Conservation (phyloP, 2,113 vertebrate species). For the Hystrix cristata region DNA sequence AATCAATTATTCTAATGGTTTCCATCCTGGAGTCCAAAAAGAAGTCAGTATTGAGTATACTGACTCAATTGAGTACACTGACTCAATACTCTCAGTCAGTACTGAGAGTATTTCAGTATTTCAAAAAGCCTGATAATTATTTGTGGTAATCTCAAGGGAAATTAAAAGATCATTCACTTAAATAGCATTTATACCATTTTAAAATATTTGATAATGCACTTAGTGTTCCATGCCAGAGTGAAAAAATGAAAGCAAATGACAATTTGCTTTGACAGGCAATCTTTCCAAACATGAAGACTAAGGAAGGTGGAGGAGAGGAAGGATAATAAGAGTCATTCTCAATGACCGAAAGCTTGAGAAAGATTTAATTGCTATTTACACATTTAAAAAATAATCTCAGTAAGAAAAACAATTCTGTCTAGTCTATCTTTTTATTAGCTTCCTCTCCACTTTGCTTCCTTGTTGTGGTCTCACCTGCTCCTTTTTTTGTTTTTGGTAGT, state of each 20-base stretch:
- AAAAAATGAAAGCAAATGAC: conserved; percentile 42
- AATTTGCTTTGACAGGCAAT: conserved; percentile 52
- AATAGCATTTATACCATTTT: conserved; percentile 16
- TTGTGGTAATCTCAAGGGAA: not conserved
- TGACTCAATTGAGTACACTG: no score
- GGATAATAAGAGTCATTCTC: not conserved
- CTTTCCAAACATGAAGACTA: conserved; percentile 29
- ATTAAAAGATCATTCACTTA: conserved; percentile 50
- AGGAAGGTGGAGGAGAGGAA: not conserved
- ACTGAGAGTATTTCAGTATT: not conserved
- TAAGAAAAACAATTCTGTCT: not conserved
- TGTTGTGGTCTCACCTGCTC: not conserved
- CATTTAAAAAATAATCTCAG: not conserved
- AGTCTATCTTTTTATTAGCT: not conserved
- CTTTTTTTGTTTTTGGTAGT: not conserved
- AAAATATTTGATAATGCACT: conserved; percentile 50
- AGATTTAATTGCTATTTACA: not conserved
- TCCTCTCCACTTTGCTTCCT: not conserved
- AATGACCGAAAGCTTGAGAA: not conserved
- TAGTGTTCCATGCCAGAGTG: not conserved
- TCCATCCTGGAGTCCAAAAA: not conserved
- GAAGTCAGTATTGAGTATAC: no score
- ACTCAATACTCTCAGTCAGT: no score
- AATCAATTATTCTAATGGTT: not conserved
- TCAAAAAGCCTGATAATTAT: not conserved